A percentile compares a stretch with the other conserved stretches of the same genome.
phyloP scores from a whole-genome alignment of 1,140 invertebrate genomes.

The Danaus plexippus region DNA sequence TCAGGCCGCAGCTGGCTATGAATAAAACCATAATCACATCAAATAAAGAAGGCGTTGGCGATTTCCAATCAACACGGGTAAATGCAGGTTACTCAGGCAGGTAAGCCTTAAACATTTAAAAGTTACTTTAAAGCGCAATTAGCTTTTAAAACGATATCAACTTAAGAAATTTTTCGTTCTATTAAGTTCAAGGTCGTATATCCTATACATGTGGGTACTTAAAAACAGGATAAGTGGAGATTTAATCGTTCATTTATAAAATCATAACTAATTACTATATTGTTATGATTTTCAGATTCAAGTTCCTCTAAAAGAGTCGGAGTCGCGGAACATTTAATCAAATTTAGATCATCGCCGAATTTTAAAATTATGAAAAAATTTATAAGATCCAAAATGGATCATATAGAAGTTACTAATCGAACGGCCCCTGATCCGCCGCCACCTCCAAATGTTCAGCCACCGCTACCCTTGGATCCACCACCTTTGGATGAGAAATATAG shows the following conservation, averaged over 20 bases:
- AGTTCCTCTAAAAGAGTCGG: conserved; percentile 24
- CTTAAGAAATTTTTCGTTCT: neutral
- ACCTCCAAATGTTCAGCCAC: conserved; percentile 26
- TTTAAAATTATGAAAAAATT: conserved; percentile 58
- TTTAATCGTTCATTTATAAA: neutral
- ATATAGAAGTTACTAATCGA: conserved; percentile 22
- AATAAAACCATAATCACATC: conserved; percentile 9
- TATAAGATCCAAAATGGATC: conserved; percentile 39
- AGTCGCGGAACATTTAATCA: conserved; percentile 31
- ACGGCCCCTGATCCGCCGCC: conserved; percentile 16
- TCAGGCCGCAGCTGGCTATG: conserved; percentile 14
- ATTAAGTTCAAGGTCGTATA: conserved; percentile 5
- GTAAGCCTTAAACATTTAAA: conserved; percentile 5
- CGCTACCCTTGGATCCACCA: conserved; percentile 27
- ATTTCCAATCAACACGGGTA: conserved; percentile 9
- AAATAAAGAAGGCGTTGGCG: conserved; percentile 15
- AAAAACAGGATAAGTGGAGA: too few relatives aligned
- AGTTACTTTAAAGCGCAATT: too few relatives aligned
- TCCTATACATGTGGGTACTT: too few relatives aligned
- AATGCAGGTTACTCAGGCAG: conserved; percentile 19
- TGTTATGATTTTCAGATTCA: conserved; percentile 19
- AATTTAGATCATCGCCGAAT: conserved; percentile 40
- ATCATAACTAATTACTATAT: neutral
- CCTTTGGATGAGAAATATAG: conserved; percentile 17
- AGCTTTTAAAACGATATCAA: too few relatives aligned